Evolutionary conservation across 2,113 vertebrate genomes (phyloP).

Genomic region (Vanacampus margaritifer): DNA sequence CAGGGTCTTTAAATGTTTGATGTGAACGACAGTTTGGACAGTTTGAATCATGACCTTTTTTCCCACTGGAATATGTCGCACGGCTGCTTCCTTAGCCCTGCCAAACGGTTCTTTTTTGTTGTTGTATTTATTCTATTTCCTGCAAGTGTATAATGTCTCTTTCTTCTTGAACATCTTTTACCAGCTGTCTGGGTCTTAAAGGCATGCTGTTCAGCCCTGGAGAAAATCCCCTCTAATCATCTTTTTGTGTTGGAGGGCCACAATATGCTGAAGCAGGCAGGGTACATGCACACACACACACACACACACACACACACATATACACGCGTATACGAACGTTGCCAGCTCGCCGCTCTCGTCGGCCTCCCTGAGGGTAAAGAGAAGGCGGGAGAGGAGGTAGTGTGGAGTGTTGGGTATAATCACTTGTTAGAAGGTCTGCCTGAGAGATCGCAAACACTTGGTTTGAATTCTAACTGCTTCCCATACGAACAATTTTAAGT

Average conservation of each 20-base stretch:
- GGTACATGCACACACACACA: conserved; percentile 47
- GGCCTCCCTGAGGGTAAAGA: conserved; percentile 52
- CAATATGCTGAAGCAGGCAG: conserved; percentile 75
- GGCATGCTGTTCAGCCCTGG: conserved; percentile 70
- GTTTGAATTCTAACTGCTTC: neutral
- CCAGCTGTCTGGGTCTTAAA: conserved; percentile 76
- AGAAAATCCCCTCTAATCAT: conserved; percentile 77
- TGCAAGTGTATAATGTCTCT: conserved; percentile 54
- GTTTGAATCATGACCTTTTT: neutral
- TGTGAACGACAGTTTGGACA: no score
- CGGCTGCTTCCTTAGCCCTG: conserved; percentile 23
- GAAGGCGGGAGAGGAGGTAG: conserved; percentile 29
- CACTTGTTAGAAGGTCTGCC: conserved; percentile 74
- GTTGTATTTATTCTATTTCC: conserved; percentile 50
- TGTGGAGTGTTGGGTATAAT: conserved; percentile 62
- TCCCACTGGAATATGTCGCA: conserved; percentile 37
- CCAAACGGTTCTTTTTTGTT: conserved; percentile 13
- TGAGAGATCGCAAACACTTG: neutral
- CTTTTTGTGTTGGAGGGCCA: conserved; percentile 77
- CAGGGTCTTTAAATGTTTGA: no score
- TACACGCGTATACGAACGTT: conserved; percentile 37
- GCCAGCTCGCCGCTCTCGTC: conserved; percentile 69
- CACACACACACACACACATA: conserved; percentile 39
- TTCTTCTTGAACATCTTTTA: conserved; percentile 70
- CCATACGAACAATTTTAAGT: neutral